Base-by-base conservation (phyloP, 1,140 invertebrate genomes). In the Chrysoperla carnea region DNA sequence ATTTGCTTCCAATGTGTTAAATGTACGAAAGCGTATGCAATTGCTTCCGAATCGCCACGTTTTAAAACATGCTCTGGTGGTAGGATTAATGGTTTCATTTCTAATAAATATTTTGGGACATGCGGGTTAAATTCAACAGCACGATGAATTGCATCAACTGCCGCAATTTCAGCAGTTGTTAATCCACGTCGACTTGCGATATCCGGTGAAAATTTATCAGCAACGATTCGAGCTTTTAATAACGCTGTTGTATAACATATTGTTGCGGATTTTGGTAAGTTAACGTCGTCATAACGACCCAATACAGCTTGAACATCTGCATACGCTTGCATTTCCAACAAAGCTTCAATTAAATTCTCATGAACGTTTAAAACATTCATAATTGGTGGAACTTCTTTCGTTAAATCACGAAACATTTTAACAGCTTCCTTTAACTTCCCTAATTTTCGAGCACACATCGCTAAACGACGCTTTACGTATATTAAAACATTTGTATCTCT, bases 71-170 rank as follows among this genome's bases (percentile, higher is more conserved):
- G 94, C 62, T 99, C 94, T 1, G 94, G 91, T 38, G 94, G 93
- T 48, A 99, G 66, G 45, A 95, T 93, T 6, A 98, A 66, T 36
- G 89, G 81, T 55, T 96, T 96, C 75, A 90, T 90, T 73, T 99
- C 93, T 53, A 98, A 65, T 48, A 99, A 70, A 73, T 98, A 98
- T 68, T 94, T 94, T 29, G 93, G 91, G 53, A 97, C 93, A 67
- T 97, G 91, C 40, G 94, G 94, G 74, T 99, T 98, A 62, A 95
- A 99, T 63, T 98, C 94, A 6, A 99, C 91, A 1, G 94, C 94
- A 62, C 90, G 66, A 60, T 96, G 92, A 54, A 98, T 92, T 6
- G 93, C 92, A 66, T 98, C 91, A 5, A 96, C 85, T 4, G 93
- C 93, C 48, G 80, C 81, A 78, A 94, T 84, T 65, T 96, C 92